Base-by-base conservation (phyloP, 2,888 invertebrate species). In the Pristionchus japonicus region DNA sequence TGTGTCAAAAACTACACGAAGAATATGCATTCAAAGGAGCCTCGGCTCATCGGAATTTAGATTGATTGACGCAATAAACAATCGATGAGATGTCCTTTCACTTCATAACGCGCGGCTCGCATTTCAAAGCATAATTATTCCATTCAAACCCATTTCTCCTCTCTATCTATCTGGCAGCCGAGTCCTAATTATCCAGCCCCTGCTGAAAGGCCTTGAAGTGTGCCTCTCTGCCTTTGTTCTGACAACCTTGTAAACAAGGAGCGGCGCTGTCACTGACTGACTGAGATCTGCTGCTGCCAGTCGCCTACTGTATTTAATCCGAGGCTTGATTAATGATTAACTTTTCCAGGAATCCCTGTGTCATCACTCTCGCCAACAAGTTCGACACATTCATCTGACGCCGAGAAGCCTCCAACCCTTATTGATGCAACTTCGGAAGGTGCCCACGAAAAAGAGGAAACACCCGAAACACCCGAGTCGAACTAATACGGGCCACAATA, bases 221-320 rank as follows among this genome's bases (percentile, higher is more conserved):
- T 77, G 43, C n/a, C 34, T 74, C n/a, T 43, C 31, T 57, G 57
- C 52, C 82, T 82, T 82, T 82, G 82, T 82, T 82, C 49, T 57
- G 83, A 83, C 83, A 83, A 83, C 83, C 83, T 83, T 83, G 83
- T 83, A 83, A 52, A 85, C 85, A 64, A 64, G 49, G 47, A 83
- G 47, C 47, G 47, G n/a, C 23, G 40, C 17, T 20, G 2, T 27
- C 23, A 52, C 77, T 47, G 40, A 74, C 77, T 77, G 77, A n/a
- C 74, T 74, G 37, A 74, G 40, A 74, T 17, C 20, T 3, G 20
- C 74, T 37, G 40, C 37, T 74, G 23, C 74, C 77, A 43, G 82
- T 43, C 49, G 31, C 52, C 52, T 52, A 52, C 43, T 15, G 52
- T 80, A n/a, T n/a, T n/a, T n/a, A 80, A 1, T 34, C 7, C 27